Conservation (phyloP, 2,888 invertebrate genomes). For the Nemapogon koenigi region DNA sequence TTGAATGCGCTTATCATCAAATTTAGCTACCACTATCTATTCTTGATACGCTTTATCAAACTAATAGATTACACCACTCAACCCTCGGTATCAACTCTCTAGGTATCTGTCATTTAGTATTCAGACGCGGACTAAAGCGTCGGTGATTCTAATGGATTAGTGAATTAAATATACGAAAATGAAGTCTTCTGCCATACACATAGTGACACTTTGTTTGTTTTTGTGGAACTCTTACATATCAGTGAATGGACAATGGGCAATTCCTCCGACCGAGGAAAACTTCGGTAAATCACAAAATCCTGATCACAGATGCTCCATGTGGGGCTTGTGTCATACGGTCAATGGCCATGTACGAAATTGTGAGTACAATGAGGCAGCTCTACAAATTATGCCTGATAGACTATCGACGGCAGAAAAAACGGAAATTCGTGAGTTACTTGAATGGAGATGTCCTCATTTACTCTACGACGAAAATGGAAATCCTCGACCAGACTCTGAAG, state of each 20-base stretch:
- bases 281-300: slow-evolving; percentile 4
- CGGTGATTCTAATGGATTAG: too few species aligned
- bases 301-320: slow-evolving; percentile 29
- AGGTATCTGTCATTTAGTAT: too few species aligned
- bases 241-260: slow-evolving; percentile 11
- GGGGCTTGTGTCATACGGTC: slow-evolving; percentile 30
- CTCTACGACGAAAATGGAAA: slow-evolving; percentile 40
- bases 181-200: not conserved
- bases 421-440: slow-evolving; percentile 38
- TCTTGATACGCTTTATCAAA: too few species aligned
- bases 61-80: too few species aligned
- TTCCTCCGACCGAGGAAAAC: slow-evolving; percentile 4
- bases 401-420: slow-evolving; percentile 34
- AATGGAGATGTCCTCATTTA: slow-evolving; percentile 68
- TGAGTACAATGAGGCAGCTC: slow-evolving; percentile 25
- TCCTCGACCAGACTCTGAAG: slow-evolving; percentile 26
- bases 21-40: too few species aligned
- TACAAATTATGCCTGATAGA: slow-evolving; percentile 25
- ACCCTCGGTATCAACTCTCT: too few species aligned
- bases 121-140: too few species aligned
- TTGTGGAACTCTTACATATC: not conserved
- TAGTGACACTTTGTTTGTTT: not conserved
- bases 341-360: slow-evolving; percentile 32
- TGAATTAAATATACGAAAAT: not conserved
- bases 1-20: not conserved